A percentile compares a stretch with the other conserved stretches of the same genome.
phyloP scores from a whole-genome alignment of 2,888 invertebrate species.

The Eremobia ochroleuca region DNA sequence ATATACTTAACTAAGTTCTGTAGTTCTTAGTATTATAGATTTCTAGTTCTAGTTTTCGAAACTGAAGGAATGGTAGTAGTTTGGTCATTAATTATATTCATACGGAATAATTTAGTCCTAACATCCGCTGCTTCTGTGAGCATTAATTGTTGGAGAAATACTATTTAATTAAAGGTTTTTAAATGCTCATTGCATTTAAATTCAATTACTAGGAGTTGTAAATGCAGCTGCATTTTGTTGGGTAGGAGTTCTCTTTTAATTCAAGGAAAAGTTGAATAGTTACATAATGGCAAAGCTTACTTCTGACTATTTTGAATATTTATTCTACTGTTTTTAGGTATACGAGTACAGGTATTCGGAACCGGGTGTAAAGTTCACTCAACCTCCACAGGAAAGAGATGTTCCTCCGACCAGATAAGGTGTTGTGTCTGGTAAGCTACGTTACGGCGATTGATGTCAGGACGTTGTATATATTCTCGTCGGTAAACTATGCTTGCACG shows the following conservation, averaged over 20 bases:
- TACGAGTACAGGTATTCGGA: background rate
- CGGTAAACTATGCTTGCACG: background rate
- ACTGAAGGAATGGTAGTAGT: background rate
- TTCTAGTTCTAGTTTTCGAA: conserved; percentile 1
- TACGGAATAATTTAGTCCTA: conserved; percentile 11
- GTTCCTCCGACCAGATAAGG: background rate
- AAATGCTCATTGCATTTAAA: conserved; percentile 8
- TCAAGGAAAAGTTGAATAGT: background rate
- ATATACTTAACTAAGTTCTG: conserved; percentile 11
- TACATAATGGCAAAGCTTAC: background rate
- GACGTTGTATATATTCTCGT: background rate
- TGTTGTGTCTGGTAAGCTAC: background rate
- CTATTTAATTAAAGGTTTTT: conserved; percentile 19
- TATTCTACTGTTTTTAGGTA: background rate
- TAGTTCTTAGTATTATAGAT: conserved; percentile 21
- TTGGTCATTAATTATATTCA: background rate
- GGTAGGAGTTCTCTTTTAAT: background rate
- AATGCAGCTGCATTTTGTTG: conserved; percentile 9
- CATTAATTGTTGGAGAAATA: background rate
- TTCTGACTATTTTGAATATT: background rate
- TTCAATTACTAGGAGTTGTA: conserved; percentile 1
- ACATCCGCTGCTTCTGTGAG: background rate
- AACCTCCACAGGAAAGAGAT: background rate
- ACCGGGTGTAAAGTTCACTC: background rate
- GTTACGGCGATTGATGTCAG: background rate